Evolutionary conservation across 2,888 invertebrate species (phyloP).

Genomic region (Noctua janthina): DNA sequence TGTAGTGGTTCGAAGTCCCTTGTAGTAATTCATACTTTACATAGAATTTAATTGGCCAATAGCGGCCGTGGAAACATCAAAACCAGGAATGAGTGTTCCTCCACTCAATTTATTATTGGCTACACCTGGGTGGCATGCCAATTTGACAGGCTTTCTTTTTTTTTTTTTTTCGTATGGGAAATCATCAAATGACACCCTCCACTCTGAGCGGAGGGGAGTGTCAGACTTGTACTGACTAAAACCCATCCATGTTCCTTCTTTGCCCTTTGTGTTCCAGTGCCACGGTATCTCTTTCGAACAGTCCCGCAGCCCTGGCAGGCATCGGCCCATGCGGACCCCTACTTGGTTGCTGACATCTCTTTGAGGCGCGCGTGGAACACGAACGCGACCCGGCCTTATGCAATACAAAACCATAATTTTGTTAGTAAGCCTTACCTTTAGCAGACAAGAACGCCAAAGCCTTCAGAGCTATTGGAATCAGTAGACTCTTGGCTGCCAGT

Average conservation of each 20-base stretch:
- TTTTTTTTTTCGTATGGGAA: no score
- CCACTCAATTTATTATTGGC: neutral
- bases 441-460: constrained; percentile 92
- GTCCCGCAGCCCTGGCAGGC: no score
- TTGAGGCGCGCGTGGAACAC: no score
- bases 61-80: neutral
- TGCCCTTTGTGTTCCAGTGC: no score
- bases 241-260: no score
- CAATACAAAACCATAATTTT: neutral
- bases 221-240: no score
- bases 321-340: no score
- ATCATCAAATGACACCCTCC: no score
- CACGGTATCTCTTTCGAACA: no score
- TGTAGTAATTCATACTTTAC: neutral
- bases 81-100: neutral
- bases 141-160: neutral
- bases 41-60: neutral
- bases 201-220: no score
- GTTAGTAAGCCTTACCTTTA: constrained; percentile 79
- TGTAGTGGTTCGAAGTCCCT: neutral
- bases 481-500: constrained; percentile 91
- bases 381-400: no score
- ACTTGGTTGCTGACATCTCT: no score
- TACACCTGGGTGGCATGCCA: neutral
- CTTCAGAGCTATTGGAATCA: constrained; percentile 93